Evolutionary conservation across 2,113 vertebrate genomes (phyloP).

Genomic region (Gymnocephalus cernua): DNA sequence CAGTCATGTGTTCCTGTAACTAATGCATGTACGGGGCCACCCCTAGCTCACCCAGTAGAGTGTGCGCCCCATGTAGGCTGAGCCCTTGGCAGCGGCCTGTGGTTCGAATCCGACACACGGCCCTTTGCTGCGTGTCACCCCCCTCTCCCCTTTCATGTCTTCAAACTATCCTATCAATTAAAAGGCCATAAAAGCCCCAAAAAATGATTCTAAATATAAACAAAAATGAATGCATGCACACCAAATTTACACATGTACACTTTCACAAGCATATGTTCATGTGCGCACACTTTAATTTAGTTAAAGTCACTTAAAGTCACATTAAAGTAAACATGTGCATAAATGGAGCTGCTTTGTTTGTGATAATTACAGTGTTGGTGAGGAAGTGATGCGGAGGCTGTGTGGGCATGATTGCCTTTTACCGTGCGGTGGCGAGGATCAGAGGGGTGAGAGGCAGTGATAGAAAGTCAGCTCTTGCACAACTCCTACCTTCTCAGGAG

Average conservation of each 20-base stretch:
- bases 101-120: too few relatives aligned
- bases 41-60: too few relatives aligned
- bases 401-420: slow-evolving; percentile 55
- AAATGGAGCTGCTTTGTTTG: slow-evolving; percentile 58
- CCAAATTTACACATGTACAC: background rate
- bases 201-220: too few relatives aligned
- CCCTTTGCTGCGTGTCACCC: too few relatives aligned
- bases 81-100: too few relatives aligned
- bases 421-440: slow-evolving; percentile 43
- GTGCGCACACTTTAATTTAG: background rate
- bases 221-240: background rate
- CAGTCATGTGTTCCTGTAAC: too few relatives aligned
- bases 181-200: too few relatives aligned
- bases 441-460: slow-evolving; percentile 29
- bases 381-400: slow-evolving; percentile 49
- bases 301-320: background rate
- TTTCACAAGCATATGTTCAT: background rate
- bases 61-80: too few relatives aligned
- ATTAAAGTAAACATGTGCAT: slow-evolving; percentile 26
- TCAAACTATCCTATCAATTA: too few relatives aligned
- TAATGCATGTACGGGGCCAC: too few relatives aligned
- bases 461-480: slow-evolving; percentile 19
- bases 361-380: slow-evolving; percentile 62
- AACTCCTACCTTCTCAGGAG: slow-evolving; percentile 6
- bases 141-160: too few relatives aligned